These are phyloP conservation scores for Ploceus nigricollis DNA, from an alignment of 2,113 vertebrate genomes.

Conservation along the genomic window DNA sequence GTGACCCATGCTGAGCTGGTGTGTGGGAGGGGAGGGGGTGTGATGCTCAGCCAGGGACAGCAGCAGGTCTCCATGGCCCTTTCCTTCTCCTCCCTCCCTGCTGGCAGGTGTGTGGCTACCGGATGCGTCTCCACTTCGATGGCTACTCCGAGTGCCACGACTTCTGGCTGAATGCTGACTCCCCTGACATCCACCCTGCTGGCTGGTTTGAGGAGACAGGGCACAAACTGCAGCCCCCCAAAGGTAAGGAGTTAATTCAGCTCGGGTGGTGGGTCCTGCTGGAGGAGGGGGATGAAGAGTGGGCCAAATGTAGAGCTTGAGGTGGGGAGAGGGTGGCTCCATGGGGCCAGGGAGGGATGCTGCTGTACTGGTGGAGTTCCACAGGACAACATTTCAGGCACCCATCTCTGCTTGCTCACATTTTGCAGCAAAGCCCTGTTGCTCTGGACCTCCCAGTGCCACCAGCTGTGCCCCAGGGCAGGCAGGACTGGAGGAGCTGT, in stretches of 20 bases:
- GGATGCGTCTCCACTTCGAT: conserved; percentile 94
- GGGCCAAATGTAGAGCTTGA: neutral
- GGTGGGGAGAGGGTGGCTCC: neutral
- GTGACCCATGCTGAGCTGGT: neutral
- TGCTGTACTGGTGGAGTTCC: neutral
- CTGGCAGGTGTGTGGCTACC: conserved; percentile 89
- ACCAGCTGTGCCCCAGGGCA: neutral
- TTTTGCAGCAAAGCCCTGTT: neutral
- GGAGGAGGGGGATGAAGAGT: neutral
- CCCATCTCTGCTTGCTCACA: neutral
- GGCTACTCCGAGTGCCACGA: conserved; percentile 96
- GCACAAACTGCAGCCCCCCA: conserved; percentile 93
- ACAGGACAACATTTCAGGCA: neutral
- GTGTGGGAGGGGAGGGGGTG: neutral
- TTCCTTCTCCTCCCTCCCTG: neutral
- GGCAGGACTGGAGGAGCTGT: neutral
- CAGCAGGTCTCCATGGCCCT: neutral
- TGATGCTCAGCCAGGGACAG: neutral
- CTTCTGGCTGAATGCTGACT: conserved; percentile 97
- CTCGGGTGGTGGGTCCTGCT: neutral
- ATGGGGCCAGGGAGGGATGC: neutral
- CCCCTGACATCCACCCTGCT: conserved; percentile 88
- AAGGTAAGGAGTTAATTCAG: conserved; percentile 79
- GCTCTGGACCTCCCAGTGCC: neutral
- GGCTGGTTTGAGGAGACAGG: conserved; percentile 95